Base-by-base conservation (phyloP, 2,113 vertebrate species). In the Panthera uncia region DNA sequence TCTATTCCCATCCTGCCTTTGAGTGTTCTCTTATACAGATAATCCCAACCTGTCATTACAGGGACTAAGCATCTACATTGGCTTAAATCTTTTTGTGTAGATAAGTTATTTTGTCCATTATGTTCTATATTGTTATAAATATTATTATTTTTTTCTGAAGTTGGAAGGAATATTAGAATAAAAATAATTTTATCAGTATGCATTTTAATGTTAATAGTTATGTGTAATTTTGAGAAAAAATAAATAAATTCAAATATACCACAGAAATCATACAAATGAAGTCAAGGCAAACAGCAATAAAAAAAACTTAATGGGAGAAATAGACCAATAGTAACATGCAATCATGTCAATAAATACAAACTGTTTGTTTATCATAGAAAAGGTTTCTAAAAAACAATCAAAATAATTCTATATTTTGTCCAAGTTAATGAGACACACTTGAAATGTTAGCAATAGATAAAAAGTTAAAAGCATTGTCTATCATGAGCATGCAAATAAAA, bases 151-250 rank as follows among this genome's bases (percentile, higher is more conserved):
- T 71, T 86, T 93, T 65, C 65, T 94, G 45, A 94, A 94, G 65
- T 96, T 16, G 36, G 66, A 91, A 94, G 57, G 29, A 61, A 45
- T 85, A 84, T 63, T 85, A 91, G 12, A 85, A 88, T 91, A 95
- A 93, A 93, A 85, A 69, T 79, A 92, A 73, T 76, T 89, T 63
- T 85, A 85, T 45, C 41, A 74, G 15, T 63, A 91, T 88, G 4
- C 8, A 94, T 89, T 83, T 94, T 94, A 90, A 89, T 71, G 45
- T 73, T 96, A 78, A 93, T 69, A 89, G 55, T 38, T 89, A 55
- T 55, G n/a, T 74, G 50, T 78, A 91, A 88, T 89, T 91, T n/a
- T 93, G 71, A 93, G 83, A 91, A 93, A 90, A 96, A 55, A 33
- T 92, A 95, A 92, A 84, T 80, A 74, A 65, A 61, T 74, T 78